Conservation (phyloP, 2,797 vertebrate genomes). For the Merluccius polli region DNA sequence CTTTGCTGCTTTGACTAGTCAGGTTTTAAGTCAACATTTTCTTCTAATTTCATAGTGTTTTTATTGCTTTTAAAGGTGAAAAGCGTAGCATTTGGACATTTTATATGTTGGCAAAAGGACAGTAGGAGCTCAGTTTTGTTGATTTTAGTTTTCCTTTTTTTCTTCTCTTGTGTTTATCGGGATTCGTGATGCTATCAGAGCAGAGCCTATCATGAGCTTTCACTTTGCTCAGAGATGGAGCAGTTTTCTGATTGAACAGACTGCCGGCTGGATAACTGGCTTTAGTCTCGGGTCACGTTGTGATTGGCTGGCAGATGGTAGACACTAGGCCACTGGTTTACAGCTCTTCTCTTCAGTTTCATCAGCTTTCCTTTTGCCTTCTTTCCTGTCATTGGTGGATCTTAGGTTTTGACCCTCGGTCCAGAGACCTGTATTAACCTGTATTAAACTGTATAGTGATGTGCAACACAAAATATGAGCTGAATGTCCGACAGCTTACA, state of each 20-base stretch:
- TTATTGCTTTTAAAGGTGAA: no score
- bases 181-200: no score
- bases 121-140: no score
- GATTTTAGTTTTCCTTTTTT: no score
- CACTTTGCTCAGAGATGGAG: background rate
- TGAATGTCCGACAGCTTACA: conserved; percentile 83
- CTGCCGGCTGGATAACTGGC: background rate
- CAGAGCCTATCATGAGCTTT: no score
- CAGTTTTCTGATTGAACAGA: background rate
- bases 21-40: no score
- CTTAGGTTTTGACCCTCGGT: conserved; percentile 75
- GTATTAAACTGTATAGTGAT: conserved; percentile 99
- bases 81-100: no score
- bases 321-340: conserved; percentile 56
- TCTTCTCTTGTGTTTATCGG: no score
- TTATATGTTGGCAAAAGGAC: no score
- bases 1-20: no score
- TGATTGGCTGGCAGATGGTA: conserved; percentile 59
- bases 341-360: conserved; percentile 84
- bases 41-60: no score
- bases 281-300: background rate
- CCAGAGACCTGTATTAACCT: conserved; percentile 93
- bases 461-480: conserved; percentile 77
- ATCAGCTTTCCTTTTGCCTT: conserved; percentile 87
- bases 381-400: conserved; percentile 65